These are phyloP conservation scores for Holothuria glaberrima DNA, from an alignment of 35 echinoderm and acorn worm species.

Conservation along the genomic window DNA sequence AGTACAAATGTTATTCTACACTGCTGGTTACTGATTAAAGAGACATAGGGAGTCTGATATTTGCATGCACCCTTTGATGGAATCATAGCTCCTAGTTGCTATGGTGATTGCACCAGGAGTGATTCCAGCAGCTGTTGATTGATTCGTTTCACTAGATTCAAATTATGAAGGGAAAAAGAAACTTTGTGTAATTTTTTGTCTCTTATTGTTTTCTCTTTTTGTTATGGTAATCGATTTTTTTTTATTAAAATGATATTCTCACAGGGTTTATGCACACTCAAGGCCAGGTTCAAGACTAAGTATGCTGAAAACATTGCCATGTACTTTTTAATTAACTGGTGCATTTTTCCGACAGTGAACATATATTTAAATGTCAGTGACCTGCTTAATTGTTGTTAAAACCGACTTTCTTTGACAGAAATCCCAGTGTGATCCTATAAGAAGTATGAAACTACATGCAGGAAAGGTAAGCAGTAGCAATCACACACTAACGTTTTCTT, in stretches of 20 bases:
- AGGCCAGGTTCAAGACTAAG: neutral
- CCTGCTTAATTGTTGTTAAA: too few species aligned
- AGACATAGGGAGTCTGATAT: too few species aligned
- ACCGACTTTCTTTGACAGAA: conserved; percentile 45
- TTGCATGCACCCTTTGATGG: neutral
- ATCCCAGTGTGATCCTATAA: conserved; percentile 62
- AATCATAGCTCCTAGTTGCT: neutral
- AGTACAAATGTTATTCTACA: too few species aligned
- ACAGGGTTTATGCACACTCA: neutral
- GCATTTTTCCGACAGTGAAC: too few species aligned
- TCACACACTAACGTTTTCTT: neutral
- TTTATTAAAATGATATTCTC: neutral
- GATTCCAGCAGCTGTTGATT: neutral
- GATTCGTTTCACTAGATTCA: neutral
- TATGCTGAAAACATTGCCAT: neutral
- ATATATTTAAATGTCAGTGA: too few species aligned
- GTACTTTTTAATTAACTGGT: too few species aligned
- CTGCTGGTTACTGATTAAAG: too few species aligned
- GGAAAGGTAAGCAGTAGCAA: conserved; percentile 53
- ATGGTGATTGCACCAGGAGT: neutral
- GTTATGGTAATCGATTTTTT: neutral
- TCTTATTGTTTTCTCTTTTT: too few species aligned
- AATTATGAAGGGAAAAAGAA: neutral
- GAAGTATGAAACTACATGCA: conserved; percentile 66
- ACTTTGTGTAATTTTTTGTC: neutral